Conservation (phyloP, 2,888 invertebrate species). For the Stramonita haemastoma region DNA sequence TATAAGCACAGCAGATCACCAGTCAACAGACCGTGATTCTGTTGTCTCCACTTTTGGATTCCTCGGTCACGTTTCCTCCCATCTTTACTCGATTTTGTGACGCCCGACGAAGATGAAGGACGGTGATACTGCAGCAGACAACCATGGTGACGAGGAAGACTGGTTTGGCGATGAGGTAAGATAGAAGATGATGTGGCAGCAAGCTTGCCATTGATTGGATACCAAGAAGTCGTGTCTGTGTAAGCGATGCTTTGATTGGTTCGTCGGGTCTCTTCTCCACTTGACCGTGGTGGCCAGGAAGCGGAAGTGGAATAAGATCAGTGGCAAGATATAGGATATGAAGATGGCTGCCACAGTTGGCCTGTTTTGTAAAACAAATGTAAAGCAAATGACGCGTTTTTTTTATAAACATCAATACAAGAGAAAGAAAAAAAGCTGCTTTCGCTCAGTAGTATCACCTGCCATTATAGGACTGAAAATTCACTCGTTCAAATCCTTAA, state of each 20-base stretch:
- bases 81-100: not conserved
- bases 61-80: not conserved
- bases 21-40: not conserved
- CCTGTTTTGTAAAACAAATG: no score
- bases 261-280: not conserved
- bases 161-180: not conserved
- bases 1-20: not conserved
- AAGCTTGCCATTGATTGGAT: not conserved
- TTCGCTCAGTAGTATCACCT: no score
- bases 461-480: no score
- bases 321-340: no score
- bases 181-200: not conserved
- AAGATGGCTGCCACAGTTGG: no score
- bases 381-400: no score
- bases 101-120: not conserved
- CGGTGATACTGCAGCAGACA: not conserved
- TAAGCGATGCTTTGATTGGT: conserved; percentile 6
- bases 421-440: no score
- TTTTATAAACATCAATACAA: no score
- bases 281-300: not conserved
- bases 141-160: not conserved
- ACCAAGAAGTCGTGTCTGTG: not conserved
- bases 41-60: not conserved
- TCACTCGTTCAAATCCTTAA: no score
- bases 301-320: no score